Evolutionary conservation across 1,140 invertebrate species (phyloP), one percentile per base, ranked within the genome.

Genomic region (Microplitis demolitor): DNA sequence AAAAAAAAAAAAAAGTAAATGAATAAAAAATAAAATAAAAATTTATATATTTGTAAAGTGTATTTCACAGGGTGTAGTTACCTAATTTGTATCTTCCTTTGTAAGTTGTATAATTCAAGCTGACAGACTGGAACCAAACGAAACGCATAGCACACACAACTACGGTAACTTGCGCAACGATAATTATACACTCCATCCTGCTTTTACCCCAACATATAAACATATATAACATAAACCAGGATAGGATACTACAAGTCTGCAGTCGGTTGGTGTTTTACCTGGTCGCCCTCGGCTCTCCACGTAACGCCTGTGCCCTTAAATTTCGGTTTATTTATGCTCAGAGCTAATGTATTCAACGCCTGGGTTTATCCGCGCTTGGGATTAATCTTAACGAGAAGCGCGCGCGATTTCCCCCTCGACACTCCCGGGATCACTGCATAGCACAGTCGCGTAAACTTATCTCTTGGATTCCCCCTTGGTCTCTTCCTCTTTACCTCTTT

Each of bases 81-180:
- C 78, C 84, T 87, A 87, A 86, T 86, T 87, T 83, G 84, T 83
- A 82, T 85, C 85, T 87, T 87, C 84, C 85, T 86, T 83, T 74
- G 84, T 82, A 85, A 86, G 84, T 86, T 86, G 64, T 67, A 86
- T 87, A 86, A 87, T 87, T 87, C 85, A 86, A 86, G 80, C 83
- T 79, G 84, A 83, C 81, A 85, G 85, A 86, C 84, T 86, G 85
- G 85, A 86, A 86, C 85, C 83, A 82, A 87, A 84, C 80, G 79
- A 81, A 83, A 80, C 82, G 66, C 62, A 62, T 71, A 71, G 68
- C 66, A 80, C 82, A 66, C 62, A 71, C 74, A 71, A 71, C 66
- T 69, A 83, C 83, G 82, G 79, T 76, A 85, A 85, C 84, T 86
- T 84, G 83, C 80, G 76, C 82, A 83, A 82, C 84, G 83, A 85